Percentiles rank a stretch among this genome's conserved stretches.
Conservation (phyloP, 92 coral and sea anemone genomes). For the Zoanthus sansibaricus region DNA sequence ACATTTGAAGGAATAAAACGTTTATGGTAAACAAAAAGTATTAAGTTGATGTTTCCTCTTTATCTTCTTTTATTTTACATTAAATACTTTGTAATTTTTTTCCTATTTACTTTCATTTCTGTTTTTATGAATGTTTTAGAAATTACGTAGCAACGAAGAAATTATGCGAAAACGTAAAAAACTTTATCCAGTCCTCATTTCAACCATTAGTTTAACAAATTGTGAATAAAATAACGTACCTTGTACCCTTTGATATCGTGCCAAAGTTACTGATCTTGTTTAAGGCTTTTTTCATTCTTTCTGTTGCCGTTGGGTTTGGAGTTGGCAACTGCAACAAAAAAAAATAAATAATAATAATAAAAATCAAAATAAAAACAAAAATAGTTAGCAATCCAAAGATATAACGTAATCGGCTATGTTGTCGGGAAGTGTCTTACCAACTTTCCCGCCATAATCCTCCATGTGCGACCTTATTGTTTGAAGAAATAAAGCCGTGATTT, state of each 20-base stretch:
- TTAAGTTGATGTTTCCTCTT: too few species aligned
- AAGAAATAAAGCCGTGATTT: background rate
- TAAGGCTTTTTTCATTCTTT: conserved; percentile 86
- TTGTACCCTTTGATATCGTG: conserved; percentile 75
- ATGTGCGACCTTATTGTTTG: background rate
- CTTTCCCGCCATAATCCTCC: conserved; percentile 16
- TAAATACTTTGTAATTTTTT: too few species aligned
- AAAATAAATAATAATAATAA: background rate
- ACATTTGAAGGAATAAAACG: too few species aligned
- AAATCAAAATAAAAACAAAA: background rate
- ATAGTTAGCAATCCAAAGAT: conserved; percentile 23
- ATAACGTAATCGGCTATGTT: conserved; percentile 5
- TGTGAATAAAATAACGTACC: conserved; percentile 55
- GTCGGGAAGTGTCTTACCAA: conserved; percentile 5
- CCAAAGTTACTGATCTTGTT: conserved; percentile 79
- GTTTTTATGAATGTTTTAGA: too few species aligned
- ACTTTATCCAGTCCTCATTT: too few species aligned
- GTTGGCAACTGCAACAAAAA: conserved; percentile 54
- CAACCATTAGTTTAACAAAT: too few species aligned
- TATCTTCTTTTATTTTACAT: too few species aligned
- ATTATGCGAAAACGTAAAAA: too few species aligned
- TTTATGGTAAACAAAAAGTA: too few species aligned
- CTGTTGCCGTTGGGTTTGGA: conserved; percentile 67
- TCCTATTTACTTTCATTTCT: too few species aligned
- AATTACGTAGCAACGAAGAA: too few species aligned